phyloP scores from a whole-genome alignment of 2,797 vertebrate species.

The Gadopsis marmoratus region DNA sequence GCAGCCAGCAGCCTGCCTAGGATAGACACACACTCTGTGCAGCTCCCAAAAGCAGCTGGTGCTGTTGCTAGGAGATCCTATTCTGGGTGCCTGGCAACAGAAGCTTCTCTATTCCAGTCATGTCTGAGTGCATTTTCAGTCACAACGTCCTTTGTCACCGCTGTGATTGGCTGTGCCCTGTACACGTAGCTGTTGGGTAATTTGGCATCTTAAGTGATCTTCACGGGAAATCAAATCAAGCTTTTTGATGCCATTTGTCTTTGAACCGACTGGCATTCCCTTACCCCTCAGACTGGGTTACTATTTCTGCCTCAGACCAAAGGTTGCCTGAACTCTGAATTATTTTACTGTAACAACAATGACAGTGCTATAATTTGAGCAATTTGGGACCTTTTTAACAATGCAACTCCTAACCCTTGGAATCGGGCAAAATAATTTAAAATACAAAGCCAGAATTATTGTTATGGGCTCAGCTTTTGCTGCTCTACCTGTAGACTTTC shows the following conservation, averaged over 20 bases:
- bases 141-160: slow-evolving; percentile 61
- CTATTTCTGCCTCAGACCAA: slow-evolving; percentile 42
- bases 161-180: slow-evolving; percentile 71
- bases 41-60: slow-evolving; percentile 73
- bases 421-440: background rate
- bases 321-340: slow-evolving; percentile 29
- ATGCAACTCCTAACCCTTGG: background rate
- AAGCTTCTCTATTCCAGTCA: slow-evolving; percentile 81
- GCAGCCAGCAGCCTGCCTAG: slow-evolving; percentile 43
- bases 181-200: slow-evolving; percentile 44
- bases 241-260: slow-evolving; percentile 13
- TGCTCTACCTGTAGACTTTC: background rate
- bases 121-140: slow-evolving; percentile 78
- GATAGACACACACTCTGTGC: slow-evolving; percentile 50
- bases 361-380: background rate
- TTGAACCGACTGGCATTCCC: slow-evolving; percentile 14
- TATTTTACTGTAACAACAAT: background rate
- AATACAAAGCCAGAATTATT: background rate
- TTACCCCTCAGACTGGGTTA: slow-evolving; percentile 22
- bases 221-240: slow-evolving; percentile 46
- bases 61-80: slow-evolving; percentile 83
- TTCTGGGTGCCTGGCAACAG: slow-evolving; percentile 87
- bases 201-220: slow-evolving; percentile 43
- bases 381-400: background rate
- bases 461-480: background rate